phyloP scores from a whole-genome alignment of 2,888 invertebrate species.

The Chymomyza amoena region DNA sequence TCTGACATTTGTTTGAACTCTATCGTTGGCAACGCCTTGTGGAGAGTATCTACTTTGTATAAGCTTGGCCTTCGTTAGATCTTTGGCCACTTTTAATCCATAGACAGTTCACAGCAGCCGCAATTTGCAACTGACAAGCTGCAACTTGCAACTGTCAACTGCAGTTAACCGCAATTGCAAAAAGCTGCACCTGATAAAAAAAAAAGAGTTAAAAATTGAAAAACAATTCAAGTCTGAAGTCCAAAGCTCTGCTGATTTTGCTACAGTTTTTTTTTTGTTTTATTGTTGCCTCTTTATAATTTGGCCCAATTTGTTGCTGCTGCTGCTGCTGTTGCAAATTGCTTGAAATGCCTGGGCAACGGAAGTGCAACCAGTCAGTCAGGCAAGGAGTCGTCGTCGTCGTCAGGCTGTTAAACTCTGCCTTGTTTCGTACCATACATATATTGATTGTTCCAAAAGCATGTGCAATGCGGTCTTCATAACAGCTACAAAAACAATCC shows the following conservation, averaged over 20 bases:
- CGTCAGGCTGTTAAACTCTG: constrained; percentile 26
- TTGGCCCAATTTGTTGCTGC: constrained; percentile 64
- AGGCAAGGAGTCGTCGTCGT: too few species aligned
- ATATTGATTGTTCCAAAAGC: constrained; percentile 40
- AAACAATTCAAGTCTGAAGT: not conserved
- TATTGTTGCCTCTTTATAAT: constrained; percentile 52
- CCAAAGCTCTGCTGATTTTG: constrained; percentile 21
- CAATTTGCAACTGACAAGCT: not conserved
- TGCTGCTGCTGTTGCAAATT: constrained; percentile 65
- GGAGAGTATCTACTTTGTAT: constrained; percentile 21
- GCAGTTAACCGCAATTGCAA: constrained; percentile 8
- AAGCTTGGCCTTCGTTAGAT: not conserved
- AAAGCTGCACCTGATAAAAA: not conserved
- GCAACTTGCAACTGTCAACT: constrained; percentile 31
- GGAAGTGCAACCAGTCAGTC: constrained; percentile 65
- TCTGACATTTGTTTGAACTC: constrained; percentile 44
- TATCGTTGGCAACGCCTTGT: not conserved
- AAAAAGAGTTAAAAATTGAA: constrained; percentile 13
- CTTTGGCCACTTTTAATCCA: not conserved
- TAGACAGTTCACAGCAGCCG: not conserved
- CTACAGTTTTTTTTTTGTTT: constrained; percentile 25
- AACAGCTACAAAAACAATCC: constrained; percentile 19
- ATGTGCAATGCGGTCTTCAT: constrained; percentile 5
- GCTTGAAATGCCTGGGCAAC: constrained; percentile 59
- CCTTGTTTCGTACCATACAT: not conserved